Conservation (phyloP, 2,888 invertebrate species). For the Litoditis marina region DNA sequence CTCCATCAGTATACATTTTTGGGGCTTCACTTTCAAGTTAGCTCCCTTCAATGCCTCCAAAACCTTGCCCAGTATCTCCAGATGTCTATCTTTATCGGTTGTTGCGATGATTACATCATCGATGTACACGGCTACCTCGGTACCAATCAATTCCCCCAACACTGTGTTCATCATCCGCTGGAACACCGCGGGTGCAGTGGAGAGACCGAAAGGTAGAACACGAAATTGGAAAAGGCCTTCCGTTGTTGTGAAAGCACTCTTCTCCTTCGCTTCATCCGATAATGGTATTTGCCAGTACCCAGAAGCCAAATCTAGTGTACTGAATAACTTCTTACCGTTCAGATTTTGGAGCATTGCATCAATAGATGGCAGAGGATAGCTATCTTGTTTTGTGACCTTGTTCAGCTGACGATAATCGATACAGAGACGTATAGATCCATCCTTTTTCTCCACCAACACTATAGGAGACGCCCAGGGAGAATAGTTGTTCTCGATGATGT, state of each 20-base stretch:
- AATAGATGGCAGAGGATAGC: slow-evolving; percentile 32
- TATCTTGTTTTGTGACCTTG: slow-evolving; percentile 19
- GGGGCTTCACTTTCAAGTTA: slow-evolving; percentile 5
- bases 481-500: too few relatives aligned
- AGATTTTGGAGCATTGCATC: slow-evolving; percentile 19
- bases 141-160: too few relatives aligned
- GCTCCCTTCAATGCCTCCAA: background rate
- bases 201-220: slow-evolving; percentile 42
- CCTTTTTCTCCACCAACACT: slow-evolving; percentile 22
- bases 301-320: slow-evolving; percentile 21
- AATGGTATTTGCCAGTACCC: slow-evolving; percentile 40
- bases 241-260: slow-evolving; percentile 36
- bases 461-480: slow-evolving; percentile 2
- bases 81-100: slow-evolving; percentile 1
- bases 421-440: slow-evolving; percentile 23
- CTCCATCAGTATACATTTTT: slow-evolving; percentile 10
- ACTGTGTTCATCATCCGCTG: slow-evolving; percentile 41
- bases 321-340: slow-evolving; percentile 11
- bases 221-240: slow-evolving; percentile 36
- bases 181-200: slow-evolving; percentile 40
- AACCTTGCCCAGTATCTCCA: slow-evolving; percentile 1
- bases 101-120: background rate
- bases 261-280: slow-evolving; percentile 14
- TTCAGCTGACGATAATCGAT: slow-evolving; percentile 27
- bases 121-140: background rate